Base-by-base conservation (phyloP, 2,113 vertebrate species). In the Pseudorasbora parva region DNA sequence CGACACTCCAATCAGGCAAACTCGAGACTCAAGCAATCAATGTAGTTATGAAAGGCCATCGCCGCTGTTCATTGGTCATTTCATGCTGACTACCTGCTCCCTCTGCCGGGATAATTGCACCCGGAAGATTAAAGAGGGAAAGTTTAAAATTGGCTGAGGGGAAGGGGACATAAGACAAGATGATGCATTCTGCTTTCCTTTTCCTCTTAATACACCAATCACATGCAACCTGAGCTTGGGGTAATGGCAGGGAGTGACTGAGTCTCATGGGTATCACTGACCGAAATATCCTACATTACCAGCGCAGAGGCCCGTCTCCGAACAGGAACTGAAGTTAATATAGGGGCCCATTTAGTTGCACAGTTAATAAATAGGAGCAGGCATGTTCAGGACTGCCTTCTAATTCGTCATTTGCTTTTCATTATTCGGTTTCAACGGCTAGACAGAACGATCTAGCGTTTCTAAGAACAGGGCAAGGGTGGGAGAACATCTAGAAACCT, bases 41-140 rank as follows among this genome's bases (percentile, higher is more conserved):
- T 47, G 17, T n/a, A 41, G 75, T 51, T 66, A 74, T 49, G 25
- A 75, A 49, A 62, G 54, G 62, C 47, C 43, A 73, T 75, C 64
- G 66, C 81, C 71, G 51, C 27, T n/a, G 30, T n/a, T 54, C 15
- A 2, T 19, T 21, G 45, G 14, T 83, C 37, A 37, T 86, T 84
- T 84, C 91, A 92, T 93, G 59, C 90, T 90, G 90, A 89, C 91
- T 90, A 92, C 92, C 91, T 90, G 88, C 92, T 87, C 88, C 84
- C 91, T 89, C 90, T 89, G 89, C 91, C 90, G 90, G 91, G 92
- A 93, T 91, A 93, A 94, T 92, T 91, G 91, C 81, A 82, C 82
- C 14, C 15, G 66, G 79, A 88, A 93, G 92, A 94, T 94, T 91
- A 93, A 93, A 75, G 82, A 66, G 54, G 5, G 68, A 82, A 54